Conservation (phyloP, 2,797 vertebrate species). For the Staurois parvus region DNA sequence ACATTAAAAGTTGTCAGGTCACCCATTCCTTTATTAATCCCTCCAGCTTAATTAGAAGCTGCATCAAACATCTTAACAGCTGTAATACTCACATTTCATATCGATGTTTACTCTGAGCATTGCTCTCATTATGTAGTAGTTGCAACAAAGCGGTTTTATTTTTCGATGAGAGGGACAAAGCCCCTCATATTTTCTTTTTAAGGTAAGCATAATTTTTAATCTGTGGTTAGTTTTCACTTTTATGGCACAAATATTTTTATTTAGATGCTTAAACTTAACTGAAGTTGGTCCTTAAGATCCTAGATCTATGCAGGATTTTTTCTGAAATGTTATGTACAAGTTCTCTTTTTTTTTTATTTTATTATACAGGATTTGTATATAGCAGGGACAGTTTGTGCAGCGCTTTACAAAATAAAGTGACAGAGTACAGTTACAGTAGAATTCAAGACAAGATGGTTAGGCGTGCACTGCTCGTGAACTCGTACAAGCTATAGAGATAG, state of each 20-base stretch:
- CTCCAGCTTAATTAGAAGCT: conserved; percentile 8
- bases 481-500: too few relatives aligned
- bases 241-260: not conserved
- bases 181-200: not conserved
- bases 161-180: not conserved
- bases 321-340: too few relatives aligned
- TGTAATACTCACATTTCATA: not conserved
- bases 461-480: too few relatives aligned
- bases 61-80: not conserved
- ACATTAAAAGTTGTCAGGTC: conserved; percentile 17
- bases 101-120: conserved; percentile 11
- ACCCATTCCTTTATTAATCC: conserved; percentile 25
- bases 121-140: not conserved
- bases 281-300: too few relatives aligned
- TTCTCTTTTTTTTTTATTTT: too few relatives aligned
- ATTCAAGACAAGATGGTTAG: too few relatives aligned
- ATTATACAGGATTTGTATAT: too few relatives aligned
- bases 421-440: too few relatives aligned
- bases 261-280: not conserved
- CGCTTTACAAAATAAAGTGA: too few relatives aligned
- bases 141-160: conserved; percentile 14
- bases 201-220: conserved; percentile 28
- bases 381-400: too few relatives aligned
- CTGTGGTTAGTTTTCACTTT: not conserved
- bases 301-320: too few relatives aligned